phyloP scores from a whole-genome alignment of 2,888 invertebrate species.

The Pristionchus exspectatus region DNA sequence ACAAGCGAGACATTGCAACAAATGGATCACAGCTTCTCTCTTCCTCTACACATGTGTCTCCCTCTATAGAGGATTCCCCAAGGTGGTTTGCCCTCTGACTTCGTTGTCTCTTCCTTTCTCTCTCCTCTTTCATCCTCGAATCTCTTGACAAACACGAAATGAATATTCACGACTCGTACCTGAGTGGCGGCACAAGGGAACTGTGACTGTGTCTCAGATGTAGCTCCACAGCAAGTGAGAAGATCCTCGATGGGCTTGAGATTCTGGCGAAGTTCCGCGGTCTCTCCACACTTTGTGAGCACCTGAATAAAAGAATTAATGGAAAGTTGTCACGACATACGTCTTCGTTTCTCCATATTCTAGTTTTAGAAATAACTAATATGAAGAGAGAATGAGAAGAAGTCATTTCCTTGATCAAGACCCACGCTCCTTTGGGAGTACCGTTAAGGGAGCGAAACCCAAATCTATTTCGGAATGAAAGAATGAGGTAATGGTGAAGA shows the following conservation, averaged over 20 bases:
- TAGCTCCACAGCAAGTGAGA: slow-evolving; percentile 76
- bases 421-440: not conserved
- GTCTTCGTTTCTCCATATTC: not conserved
- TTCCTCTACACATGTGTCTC: slow-evolving; percentile 35
- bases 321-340: not conserved
- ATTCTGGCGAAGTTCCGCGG: slow-evolving; percentile 64
- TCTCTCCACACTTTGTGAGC: slow-evolving; percentile 66
- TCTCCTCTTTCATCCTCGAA: slow-evolving; percentile 30
- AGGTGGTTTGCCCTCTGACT: slow-evolving; percentile 36
- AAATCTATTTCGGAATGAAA: not conserved
- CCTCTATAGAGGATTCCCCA: slow-evolving; percentile 16
- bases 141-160: slow-evolving; percentile 21
- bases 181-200: slow-evolving; percentile 13
- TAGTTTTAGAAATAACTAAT: not conserved
- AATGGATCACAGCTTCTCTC: slow-evolving; percentile 38
- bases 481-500: not conserved
- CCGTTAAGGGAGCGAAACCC: not conserved
- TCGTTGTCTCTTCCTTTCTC: not conserved
- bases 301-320: slow-evolving; percentile 58
- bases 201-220: slow-evolving; percentile 61
- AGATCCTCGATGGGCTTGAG: slow-evolving; percentile 74
- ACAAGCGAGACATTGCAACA: slow-evolving; percentile 31
- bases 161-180: not conserved
- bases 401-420: not conserved
- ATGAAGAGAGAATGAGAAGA: not conserved